Conservation (phyloP, 64 coral and sea anemone species). For the Porites lutea region DNA sequence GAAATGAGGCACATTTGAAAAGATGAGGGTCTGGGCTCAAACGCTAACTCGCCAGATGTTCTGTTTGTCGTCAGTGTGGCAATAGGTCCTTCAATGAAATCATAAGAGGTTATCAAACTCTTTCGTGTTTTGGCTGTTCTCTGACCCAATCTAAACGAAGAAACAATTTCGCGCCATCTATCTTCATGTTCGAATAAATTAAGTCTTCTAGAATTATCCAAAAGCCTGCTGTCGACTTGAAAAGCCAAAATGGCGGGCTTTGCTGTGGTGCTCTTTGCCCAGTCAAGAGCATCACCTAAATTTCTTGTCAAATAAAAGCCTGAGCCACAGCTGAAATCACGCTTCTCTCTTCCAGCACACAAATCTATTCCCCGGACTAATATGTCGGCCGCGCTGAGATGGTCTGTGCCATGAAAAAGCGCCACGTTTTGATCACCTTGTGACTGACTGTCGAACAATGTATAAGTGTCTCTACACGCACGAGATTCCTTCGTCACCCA, state of each 20-base stretch:
- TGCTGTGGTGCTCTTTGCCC: slow-evolving; percentile 27
- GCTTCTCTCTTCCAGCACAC: slow-evolving; percentile 34
- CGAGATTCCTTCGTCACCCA: slow-evolving; percentile 6
- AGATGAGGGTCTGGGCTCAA: slow-evolving; percentile 24
- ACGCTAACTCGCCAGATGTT: background rate
- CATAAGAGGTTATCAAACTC: slow-evolving; percentile 7
- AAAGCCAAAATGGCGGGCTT: slow-evolving; percentile 80
- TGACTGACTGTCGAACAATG: background rate
- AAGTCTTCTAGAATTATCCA: background rate
- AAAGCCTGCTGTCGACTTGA: background rate
- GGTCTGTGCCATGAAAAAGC: slow-evolving; percentile 86
- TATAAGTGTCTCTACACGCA: background rate
- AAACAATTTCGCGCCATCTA: slow-evolving; percentile 31
- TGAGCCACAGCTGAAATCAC: slow-evolving; percentile 77
- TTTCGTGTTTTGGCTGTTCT: slow-evolving; percentile 15
- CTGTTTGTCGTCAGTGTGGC: background rate
- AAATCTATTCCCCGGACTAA: slow-evolving; percentile 64
- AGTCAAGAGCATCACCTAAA: slow-evolving; percentile 39
- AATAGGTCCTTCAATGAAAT: slow-evolving; percentile 61
- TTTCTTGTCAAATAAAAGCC: slow-evolving; percentile 67
- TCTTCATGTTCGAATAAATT: slow-evolving; percentile 13
- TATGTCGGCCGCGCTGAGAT: slow-evolving; percentile 59
- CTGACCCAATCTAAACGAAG: slow-evolving; percentile 36
- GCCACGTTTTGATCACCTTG: background rate
- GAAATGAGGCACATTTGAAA: slow-evolving; percentile 73